Base-by-base conservation (phyloP, 2,113 vertebrate species). In the Nesospiza acunhae region DNA sequence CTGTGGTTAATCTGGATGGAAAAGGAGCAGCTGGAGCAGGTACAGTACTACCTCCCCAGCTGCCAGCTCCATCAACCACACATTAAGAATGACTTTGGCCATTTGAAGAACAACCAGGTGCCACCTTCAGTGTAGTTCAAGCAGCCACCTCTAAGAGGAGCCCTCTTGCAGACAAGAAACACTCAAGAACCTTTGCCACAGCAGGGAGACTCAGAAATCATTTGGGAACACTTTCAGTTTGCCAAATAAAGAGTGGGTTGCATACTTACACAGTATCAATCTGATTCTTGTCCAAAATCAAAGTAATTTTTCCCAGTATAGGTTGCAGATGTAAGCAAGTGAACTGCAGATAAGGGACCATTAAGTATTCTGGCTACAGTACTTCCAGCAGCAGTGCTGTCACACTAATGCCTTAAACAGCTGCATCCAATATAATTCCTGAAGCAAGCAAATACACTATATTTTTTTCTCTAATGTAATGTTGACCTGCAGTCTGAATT, bases 1-100 rank as follows among this genome's bases (percentile, higher is more conserved):
- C 12, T 76, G 35, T 19, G 66, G 15, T 41, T 79, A 60, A 37
- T 35, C 18, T 31, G 60, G 17, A 18, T 7, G 9, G 26, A 64
- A 50, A 55, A 70, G 14, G 19, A 75, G 24, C 7, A 60, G 21
- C 39, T 41, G 26, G 18, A 60, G 46, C 14, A 50, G 50, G 28
- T 9, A 87, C 18, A 60, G 11, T 56, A 62, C 14, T 12, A 24
- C 22, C 6, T 75, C 20, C 4, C 23, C 37, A 42, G 28, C 24
- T 3, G 1, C 7, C 35, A 84, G 33, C 30, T 62, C 26, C 41
- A 50, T 27, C 46, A 84, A 41, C 30, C 56, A 22, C 26, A 19
- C 6, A 22, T 0, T 23, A 37, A 50, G 6, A 64, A 22, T 6
- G 4, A 16, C 14, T 84, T 23, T 0, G 2, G 23, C 20, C 13